phyloP scores from a whole-genome alignment of 2,888 invertebrate species.

The Platypus cylindrus region DNA sequence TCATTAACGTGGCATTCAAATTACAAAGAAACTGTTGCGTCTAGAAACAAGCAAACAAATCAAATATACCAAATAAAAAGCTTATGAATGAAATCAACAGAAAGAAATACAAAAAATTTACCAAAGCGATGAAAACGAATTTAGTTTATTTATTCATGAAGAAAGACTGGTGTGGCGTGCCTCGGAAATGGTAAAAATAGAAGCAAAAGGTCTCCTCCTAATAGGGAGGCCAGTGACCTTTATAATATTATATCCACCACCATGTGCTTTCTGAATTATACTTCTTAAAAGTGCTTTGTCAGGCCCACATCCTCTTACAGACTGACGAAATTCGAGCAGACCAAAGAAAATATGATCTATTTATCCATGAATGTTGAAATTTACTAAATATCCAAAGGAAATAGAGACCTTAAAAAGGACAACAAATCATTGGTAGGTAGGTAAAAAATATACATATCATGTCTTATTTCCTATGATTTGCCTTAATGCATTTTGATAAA shows the following conservation, averaged over 20 bases:
- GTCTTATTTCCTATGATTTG: no score
- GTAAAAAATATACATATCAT: no score
- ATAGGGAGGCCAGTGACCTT: constrained; percentile 17
- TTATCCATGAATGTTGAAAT: no score
- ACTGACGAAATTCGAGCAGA: constrained; percentile 15
- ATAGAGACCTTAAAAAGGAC: no score
- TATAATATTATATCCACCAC: constrained; percentile 17
- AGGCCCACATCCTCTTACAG: constrained; percentile 16
- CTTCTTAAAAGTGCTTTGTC: constrained; percentile 15
- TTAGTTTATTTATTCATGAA: constrained; percentile 12
- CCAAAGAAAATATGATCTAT: constrained; percentile 7
- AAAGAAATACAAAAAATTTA: constrained; percentile 7
- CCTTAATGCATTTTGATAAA: no score
- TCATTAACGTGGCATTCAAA: no score
- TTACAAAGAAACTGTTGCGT: no score
- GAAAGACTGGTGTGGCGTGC: constrained; percentile 7
- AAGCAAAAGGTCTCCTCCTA: constrained; percentile 13
- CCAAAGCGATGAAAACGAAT: constrained; percentile 13
- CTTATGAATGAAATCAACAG: no score
- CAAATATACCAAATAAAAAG: no score
- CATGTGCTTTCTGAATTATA: constrained; percentile 16
- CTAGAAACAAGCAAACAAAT: no score
- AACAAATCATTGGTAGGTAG: no score
- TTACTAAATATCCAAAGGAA: no score
- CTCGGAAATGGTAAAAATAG: constrained; percentile 16